These are phyloP conservation scores for Takifugu rubripes DNA, from an alignment of 2,797 vertebrate genomes.

Conservation along the genomic window DNA sequence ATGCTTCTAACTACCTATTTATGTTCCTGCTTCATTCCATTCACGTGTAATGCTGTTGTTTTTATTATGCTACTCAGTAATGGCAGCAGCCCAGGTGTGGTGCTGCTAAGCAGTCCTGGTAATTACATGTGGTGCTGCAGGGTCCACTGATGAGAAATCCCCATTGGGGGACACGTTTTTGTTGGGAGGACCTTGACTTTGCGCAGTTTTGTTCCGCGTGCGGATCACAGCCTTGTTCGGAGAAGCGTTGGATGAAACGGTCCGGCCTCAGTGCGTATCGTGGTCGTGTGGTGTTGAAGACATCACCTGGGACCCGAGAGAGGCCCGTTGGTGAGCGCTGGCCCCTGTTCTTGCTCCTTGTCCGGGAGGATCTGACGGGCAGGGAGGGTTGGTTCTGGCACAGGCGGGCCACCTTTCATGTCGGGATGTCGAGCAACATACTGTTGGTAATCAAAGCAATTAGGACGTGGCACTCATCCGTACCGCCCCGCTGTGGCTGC, in stretches of 20 bases:
- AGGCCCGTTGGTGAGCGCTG: conserved; percentile 36
- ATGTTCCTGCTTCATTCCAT: too few species aligned
- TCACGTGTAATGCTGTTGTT: neutral
- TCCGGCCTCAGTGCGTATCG: too few species aligned
- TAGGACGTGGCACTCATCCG: conserved; percentile 36
- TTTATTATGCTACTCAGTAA: conserved; percentile 16
- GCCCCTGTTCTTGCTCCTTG: conserved; percentile 42
- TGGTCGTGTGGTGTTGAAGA: too few species aligned
- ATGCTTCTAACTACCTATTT: too few species aligned
- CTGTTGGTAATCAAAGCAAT: conserved; percentile 51
- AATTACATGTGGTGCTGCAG: conserved; percentile 38
- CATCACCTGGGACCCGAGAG: neutral
- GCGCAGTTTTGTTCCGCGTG: conserved; percentile 70
- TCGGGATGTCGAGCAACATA: conserved; percentile 35
- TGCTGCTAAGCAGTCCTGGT: conserved; percentile 48
- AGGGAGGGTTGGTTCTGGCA: conserved; percentile 39
- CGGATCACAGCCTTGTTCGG: conserved; percentile 49
- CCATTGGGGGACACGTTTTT: conserved; percentile 45
- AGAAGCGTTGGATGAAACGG: neutral
- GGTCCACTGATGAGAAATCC: conserved; percentile 47
- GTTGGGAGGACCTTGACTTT: conserved; percentile 32
- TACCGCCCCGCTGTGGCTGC: conserved; percentile 24
- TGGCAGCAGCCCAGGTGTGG: conserved; percentile 39
- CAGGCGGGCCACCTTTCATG: conserved; percentile 17
- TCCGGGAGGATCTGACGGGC: conserved; percentile 34